Evolutionary conservation across 2,797 vertebrate genomes (phyloP).

Genomic region (Chloroceryle inda): DNA sequence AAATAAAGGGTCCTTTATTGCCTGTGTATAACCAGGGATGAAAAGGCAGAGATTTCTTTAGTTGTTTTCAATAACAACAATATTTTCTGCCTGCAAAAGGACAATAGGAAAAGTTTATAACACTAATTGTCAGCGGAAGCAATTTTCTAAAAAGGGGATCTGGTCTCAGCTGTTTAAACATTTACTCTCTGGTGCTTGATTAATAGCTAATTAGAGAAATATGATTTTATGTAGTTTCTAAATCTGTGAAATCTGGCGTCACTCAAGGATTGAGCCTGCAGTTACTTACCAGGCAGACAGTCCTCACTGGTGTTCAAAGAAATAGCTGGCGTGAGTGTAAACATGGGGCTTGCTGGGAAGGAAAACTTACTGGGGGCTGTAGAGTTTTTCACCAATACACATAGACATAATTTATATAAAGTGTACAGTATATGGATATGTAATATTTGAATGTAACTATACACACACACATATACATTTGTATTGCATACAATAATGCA

Average conservation of each 20-base stretch:
- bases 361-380: neutral
- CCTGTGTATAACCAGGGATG: neutral
- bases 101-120: conserved; percentile 5
- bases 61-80: neutral
- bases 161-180: conserved; percentile 44
- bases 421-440: neutral
- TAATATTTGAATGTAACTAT: neutral
- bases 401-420: neutral
- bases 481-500: neutral
- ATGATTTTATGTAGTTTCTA: conserved; percentile 13
- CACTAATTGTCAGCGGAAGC: neutral
- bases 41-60: neutral
- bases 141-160: neutral
- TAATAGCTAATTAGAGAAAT: conserved; percentile 55
- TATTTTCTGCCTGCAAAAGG: neutral
- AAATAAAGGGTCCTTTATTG: neutral
- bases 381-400: neutral
- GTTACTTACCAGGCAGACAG: neutral
- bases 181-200: conserved; percentile 22
- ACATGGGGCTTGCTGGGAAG: neutral
- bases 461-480: neutral
- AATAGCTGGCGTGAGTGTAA: neutral
- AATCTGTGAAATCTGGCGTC: conserved; percentile 31
- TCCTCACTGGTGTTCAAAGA: neutral
- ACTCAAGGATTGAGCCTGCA: conserved; percentile 19